Evolutionary conservation across 2,797 vertebrate genomes (phyloP).

Genomic region (Cheirogaleus major): DNA sequence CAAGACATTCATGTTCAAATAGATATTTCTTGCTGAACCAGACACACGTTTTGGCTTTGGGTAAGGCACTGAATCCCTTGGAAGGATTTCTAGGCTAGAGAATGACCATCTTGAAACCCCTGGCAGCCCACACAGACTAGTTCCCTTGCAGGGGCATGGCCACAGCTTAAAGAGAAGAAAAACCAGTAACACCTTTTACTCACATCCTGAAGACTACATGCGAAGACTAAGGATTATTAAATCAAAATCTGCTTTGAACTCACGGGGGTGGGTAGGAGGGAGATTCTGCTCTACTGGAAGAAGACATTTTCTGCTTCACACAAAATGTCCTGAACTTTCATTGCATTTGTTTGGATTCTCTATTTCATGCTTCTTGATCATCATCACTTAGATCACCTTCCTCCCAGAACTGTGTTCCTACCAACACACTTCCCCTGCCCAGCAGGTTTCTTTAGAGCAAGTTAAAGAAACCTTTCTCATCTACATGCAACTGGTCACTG

Average conservation of each 20-base stretch:
- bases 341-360: background rate
- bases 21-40: background rate
- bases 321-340: background rate
- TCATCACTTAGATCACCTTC: background rate
- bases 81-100: background rate
- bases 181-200: background rate
- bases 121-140: background rate
- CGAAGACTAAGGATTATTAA: background rate
- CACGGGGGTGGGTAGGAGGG: background rate
- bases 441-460: background rate
- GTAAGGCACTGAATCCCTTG: background rate
- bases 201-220: background rate
- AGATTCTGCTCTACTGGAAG: background rate
- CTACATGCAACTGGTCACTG: fast-evolving
- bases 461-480: background rate
- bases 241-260: background rate
- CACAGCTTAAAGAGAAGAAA: background rate
- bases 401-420: background rate
- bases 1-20: background rate
- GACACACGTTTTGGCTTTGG: background rate
- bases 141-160: background rate
- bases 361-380: background rate
- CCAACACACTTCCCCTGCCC: background rate
- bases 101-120: background rate
- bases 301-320: background rate